Evolutionary conservation across 2,888 invertebrate genomes (phyloP).

Genomic region (Acleris laterana): DNA sequence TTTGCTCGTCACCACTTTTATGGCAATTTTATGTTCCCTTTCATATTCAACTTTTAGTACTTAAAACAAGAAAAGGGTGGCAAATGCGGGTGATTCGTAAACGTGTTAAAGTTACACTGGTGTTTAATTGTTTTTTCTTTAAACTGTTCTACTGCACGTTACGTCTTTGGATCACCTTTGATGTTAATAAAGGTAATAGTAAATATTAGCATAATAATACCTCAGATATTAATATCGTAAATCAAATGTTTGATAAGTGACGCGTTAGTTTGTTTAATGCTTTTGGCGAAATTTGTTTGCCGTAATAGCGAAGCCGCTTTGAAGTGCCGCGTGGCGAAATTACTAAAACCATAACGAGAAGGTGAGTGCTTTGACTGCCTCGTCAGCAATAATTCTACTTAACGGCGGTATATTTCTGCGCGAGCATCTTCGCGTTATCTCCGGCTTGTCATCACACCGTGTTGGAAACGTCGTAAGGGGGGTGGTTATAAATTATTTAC

Average conservation of each 20-base stretch:
- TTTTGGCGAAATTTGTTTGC: slow-evolving; percentile 54
- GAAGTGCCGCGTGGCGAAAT: slow-evolving; percentile 60
- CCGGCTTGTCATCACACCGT: slow-evolving; percentile 66
- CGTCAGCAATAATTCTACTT: slow-evolving; percentile 69
- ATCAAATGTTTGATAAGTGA: slow-evolving; percentile 59
- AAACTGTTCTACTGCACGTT: slow-evolving; percentile 55
- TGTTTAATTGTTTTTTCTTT: slow-evolving; percentile 70
- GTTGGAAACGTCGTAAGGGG: slow-evolving; percentile 66
- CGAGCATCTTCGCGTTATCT: slow-evolving; percentile 58
- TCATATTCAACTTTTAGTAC: slow-evolving; percentile 77
- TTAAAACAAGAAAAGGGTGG: slow-evolving; percentile 50
- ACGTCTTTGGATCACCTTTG: slow-evolving; percentile 64
- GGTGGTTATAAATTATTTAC: slow-evolving; percentile 81
- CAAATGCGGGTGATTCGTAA: slow-evolving; percentile 70
- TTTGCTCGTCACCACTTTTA: slow-evolving; percentile 70
- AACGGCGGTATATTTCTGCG: slow-evolving; percentile 54
- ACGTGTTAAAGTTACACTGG: slow-evolving; percentile 63
- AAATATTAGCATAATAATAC: slow-evolving; percentile 45
- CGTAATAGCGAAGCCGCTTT: slow-evolving; percentile 58
- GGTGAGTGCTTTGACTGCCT: slow-evolving; percentile 49
- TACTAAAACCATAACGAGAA: slow-evolving; percentile 54
- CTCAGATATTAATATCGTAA: slow-evolving; percentile 56
- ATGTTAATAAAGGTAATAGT: slow-evolving; percentile 60
- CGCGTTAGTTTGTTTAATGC: slow-evolving; percentile 43
- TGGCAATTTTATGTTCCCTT: slow-evolving; percentile 76